Evolutionary conservation across 1,140 invertebrate species (phyloP).

Genomic region (Zaprionus capensis): DNA sequence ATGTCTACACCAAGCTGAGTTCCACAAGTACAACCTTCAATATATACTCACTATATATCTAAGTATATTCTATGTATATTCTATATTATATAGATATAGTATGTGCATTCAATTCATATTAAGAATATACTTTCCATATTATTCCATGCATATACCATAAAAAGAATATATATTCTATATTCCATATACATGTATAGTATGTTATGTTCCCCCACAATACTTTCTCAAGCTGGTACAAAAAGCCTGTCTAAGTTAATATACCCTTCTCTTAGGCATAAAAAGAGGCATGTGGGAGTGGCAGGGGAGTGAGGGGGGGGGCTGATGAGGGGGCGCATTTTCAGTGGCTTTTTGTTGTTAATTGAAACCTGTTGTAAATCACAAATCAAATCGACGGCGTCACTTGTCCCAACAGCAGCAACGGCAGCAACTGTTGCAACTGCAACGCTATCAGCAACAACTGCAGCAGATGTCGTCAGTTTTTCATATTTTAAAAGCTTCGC

Average conservation of each 20-base stretch:
- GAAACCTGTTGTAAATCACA: slow-evolving; percentile 71
- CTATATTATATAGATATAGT: too few species aligned
- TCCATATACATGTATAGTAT: background rate
- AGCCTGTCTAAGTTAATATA: background rate
- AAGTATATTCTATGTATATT: too few species aligned
- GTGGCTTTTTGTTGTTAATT: slow-evolving; percentile 53
- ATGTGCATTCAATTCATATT: too few species aligned
- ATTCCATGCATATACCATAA: too few species aligned
- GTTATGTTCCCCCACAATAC: background rate
- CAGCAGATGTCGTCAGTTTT: slow-evolving; percentile 58
- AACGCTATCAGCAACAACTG: slow-evolving; percentile 10
- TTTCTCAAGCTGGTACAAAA: background rate
- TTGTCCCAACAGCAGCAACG: slow-evolving; percentile 39
- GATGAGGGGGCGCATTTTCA: slow-evolving; percentile 13
- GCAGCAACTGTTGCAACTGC: slow-evolving; percentile 11
- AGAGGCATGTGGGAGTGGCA: background rate
- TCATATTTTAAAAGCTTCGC: slow-evolving; percentile 46
- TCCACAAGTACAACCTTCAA: too few species aligned
- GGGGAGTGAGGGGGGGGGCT: background rate
- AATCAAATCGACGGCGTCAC: slow-evolving; percentile 57
- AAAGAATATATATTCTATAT: background rate
- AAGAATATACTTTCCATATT: too few species aligned
- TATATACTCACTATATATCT: too few species aligned
- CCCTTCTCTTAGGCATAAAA: background rate
- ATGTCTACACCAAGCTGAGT: too few species aligned